Conservation (phyloP, 2,113 vertebrate genomes). For the Azemiops feae region DNA sequence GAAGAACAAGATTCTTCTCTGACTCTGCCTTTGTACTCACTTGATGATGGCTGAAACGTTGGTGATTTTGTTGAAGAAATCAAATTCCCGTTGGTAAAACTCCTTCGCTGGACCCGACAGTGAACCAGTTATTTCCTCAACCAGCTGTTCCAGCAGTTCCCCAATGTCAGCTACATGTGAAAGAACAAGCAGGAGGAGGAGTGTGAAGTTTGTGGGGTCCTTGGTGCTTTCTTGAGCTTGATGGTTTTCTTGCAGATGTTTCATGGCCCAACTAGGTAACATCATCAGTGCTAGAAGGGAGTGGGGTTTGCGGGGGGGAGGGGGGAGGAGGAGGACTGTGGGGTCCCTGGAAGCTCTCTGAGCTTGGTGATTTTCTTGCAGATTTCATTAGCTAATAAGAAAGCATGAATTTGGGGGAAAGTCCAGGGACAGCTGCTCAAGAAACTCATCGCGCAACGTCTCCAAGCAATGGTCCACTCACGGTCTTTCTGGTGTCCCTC, state of each 20-base stretch:
- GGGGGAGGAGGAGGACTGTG: no score
- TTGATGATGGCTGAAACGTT: constrained; percentile 95
- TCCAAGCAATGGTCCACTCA: constrained; percentile 68
- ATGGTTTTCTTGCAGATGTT: neutral
- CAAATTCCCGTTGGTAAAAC: constrained; percentile 96
- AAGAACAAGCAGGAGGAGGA: neutral
- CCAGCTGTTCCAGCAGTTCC: constrained; percentile 88
- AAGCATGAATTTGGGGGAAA: neutral
- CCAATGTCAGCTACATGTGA: constrained; percentile 89
- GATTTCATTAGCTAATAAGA: neutral
- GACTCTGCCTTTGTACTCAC: constrained; percentile 65
- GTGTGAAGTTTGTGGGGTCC: neutral
- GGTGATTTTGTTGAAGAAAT: constrained; percentile 97
- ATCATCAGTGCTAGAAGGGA: no score
- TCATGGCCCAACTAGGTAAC: neutral
- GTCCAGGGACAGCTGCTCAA: neutral
- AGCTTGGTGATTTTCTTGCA: no score
- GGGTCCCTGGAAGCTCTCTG: no score
- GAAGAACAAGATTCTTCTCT: neutral
- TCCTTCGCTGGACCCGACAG: constrained; percentile 93
- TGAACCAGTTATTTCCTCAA: constrained; percentile 91
- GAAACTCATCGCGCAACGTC: neutral
- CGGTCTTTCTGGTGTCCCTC: constrained; percentile 92
- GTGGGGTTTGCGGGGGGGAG: no score
- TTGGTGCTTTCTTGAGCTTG: neutral